Evolutionary conservation across 2,797 vertebrate species (phyloP).

Genomic region (Sebastes hubbsi): DNA sequence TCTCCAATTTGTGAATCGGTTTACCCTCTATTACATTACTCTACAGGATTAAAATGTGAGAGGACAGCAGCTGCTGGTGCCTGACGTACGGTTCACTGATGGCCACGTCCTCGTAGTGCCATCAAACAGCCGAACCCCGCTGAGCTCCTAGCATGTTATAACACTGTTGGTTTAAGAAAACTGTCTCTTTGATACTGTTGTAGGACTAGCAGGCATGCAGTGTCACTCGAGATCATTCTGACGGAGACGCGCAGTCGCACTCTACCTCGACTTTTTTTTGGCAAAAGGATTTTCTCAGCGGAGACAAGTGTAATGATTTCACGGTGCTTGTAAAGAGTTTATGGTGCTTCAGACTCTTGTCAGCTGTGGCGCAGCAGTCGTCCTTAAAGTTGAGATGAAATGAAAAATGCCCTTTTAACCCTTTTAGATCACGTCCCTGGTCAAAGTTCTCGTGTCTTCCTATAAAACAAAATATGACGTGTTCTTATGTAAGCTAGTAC

Average conservation of each 20-base stretch:
- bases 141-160: not conserved
- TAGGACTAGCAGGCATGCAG: not conserved
- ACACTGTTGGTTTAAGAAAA: not conserved
- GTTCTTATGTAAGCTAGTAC: too few species aligned
- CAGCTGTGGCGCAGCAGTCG: not conserved
- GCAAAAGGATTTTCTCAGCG: not conserved
- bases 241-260: not conserved
- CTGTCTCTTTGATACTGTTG: not conserved
- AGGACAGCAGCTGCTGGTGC: not conserved
- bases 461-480: too few species aligned
- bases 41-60: not conserved
- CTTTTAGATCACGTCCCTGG: not conserved
- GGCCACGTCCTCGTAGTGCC: not conserved
- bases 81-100: not conserved
- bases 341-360: not conserved
- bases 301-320: conserved; percentile 32
- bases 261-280: not conserved
- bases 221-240: not conserved
- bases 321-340: conserved; percentile 21
- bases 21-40: not conserved
- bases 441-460: too few species aligned
- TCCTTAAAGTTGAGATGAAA: not conserved
- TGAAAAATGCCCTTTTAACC: not conserved
- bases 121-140: not conserved
- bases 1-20: not conserved